Conservation (phyloP, 2,888 invertebrate genomes). For the Ypsolopha sequella region DNA sequence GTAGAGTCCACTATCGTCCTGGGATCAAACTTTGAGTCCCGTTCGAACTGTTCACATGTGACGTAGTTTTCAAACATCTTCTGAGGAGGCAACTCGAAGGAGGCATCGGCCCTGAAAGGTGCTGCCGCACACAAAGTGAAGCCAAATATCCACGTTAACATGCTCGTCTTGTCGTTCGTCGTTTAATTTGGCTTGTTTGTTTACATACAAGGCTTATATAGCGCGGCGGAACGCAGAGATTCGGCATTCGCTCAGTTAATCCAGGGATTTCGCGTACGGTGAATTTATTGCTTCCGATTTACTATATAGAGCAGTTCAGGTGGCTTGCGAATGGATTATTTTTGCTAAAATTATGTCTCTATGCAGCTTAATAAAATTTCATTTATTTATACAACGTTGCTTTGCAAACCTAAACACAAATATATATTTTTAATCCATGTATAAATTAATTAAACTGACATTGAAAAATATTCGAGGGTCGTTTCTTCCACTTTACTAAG, state of each 20-base stretch:
- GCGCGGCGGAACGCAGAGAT: slow-evolving; percentile 23
- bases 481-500: too few relatives aligned
- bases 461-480: too few relatives aligned
- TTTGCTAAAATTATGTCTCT: not conserved
- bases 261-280: slow-evolving; percentile 6
- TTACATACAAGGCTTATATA: slow-evolving; percentile 28
- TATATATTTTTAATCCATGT: too few relatives aligned
- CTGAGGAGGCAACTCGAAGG: too few relatives aligned
- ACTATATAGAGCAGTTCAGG: slow-evolving; percentile 4
- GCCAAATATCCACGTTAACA: slow-evolving; percentile 18
- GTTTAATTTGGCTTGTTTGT: slow-evolving; percentile 29
- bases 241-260: slow-evolving; percentile 15
- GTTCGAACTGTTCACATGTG: too few relatives aligned
- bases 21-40: too few relatives aligned
- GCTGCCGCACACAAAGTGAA: too few relatives aligned
- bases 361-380: not conserved
- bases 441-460: too few relatives aligned
- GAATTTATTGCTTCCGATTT: slow-evolving; percentile 5
- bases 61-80: too few relatives aligned
- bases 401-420: not conserved
- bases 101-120: too few relatives aligned
- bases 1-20: too few relatives aligned
- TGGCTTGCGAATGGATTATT: slow-evolving; percentile 3
- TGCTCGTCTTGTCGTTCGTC: slow-evolving; percentile 28
- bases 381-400: not conserved